Conservation (phyloP, 2,888 invertebrate species). For the Pseudococcus viburni region DNA sequence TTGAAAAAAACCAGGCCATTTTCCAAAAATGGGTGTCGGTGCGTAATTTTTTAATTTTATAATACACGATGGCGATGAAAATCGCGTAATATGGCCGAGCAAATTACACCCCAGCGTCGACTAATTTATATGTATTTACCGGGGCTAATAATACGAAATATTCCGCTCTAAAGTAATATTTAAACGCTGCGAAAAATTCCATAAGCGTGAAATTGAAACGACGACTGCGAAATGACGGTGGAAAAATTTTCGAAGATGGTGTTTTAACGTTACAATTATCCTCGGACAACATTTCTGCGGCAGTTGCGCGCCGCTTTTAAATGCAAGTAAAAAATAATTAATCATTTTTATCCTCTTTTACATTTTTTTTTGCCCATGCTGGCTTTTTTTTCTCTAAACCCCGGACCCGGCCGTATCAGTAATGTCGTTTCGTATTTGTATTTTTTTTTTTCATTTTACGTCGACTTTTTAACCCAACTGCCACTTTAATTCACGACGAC, state of each 20-base stretch:
- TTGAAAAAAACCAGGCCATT: neutral
- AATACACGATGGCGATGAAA: neutral
- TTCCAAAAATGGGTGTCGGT: neutral
- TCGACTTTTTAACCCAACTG: constrained; percentile 40
- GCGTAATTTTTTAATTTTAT: neutral
- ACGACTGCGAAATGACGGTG: neutral
- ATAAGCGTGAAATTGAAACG: constrained; percentile 43
- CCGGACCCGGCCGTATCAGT: constrained; percentile 7
- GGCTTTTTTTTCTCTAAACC: neutral
- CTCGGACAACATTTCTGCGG: constrained; percentile 49
- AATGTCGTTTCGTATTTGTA: constrained; percentile 13
- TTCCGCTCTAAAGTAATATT: constrained; percentile 11
- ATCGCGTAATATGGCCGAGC: neutral
- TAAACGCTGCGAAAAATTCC: constrained; percentile 42
- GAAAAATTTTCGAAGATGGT: constrained; percentile 34
- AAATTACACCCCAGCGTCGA: neutral
- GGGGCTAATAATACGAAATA: neutral
- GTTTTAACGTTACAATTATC: constrained; percentile 30
- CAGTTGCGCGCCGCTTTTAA: constrained; percentile 2
- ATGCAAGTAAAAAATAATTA: constrained; percentile 46
- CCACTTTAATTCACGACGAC: neutral
- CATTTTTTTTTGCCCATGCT: neutral
- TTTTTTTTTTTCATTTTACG: constrained; percentile 8
- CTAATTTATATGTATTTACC: constrained; percentile 30
- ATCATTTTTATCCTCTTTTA: constrained; percentile 43